Evolutionary conservation across 2,797 vertebrate species (phyloP), one percentile per base, ranked within the genome.

Genomic region (Sardinella longiceps): DNA sequence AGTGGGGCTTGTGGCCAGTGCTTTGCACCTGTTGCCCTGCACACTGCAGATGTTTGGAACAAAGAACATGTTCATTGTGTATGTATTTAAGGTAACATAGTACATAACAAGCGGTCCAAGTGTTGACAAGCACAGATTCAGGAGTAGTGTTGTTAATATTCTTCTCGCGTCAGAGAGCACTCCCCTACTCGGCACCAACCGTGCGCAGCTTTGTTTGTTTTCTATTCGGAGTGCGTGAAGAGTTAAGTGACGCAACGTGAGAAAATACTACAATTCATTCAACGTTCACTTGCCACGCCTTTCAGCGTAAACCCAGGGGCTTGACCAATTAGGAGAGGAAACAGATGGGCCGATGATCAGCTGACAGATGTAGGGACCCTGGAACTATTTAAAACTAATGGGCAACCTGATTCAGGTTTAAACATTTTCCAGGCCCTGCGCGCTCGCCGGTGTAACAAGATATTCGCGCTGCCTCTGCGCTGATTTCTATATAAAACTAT

Each of bases 331-430:
- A 83, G 91, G 91, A 90, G 91, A 90, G 51, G 63, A 87, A 0
- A 70, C 88, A 93, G 87, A 94, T 96, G 95, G 95, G 95, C 93
- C 94, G 95, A 96, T 96, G 94, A 95, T 96, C 95, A 96, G 94
- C 94, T 95, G 95, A 96, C 95, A 92, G 82, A 90, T 88, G 89
- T 80, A 90, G 70, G 70, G 70, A 43, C 70, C 43, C 70, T 77
- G 70, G 92, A 93, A 93, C 91, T 95, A 95, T 96, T 95, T 96
- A 96, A 96, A 95, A 94, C 91, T 92, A 95, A 94, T 93, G 93
- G 92, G 89, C 87, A 88, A 85, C 84, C 84, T 83, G 87, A 85
- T 77, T 58, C 85, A 81, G 80, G 90, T 93, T 91, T 81, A 91
- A 86, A 89, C 90, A 89, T 90, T 90, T 85, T 56, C 58, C 63